These are phyloP conservation scores for Syndactyla subalaris DNA, from an alignment of 2,797 vertebrate species.

Conservation along the genomic window DNA sequence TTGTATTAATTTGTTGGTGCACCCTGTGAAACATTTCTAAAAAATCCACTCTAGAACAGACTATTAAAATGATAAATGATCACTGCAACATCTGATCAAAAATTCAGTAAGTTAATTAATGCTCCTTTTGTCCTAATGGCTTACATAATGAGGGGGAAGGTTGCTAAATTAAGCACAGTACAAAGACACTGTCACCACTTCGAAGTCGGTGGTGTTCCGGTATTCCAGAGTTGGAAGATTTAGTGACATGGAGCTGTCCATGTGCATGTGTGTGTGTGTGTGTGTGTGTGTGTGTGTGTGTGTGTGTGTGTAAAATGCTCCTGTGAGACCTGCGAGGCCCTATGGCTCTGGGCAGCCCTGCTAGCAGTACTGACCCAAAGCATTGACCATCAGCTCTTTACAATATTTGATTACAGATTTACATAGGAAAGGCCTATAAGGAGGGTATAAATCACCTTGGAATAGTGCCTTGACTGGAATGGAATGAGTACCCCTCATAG, in stretches of 20 bases:
- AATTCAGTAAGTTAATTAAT: slow-evolving; percentile 73
- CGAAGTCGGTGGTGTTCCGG: background rate
- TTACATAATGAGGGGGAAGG: slow-evolving; percentile 60
- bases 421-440: slow-evolving; percentile 73
- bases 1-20: slow-evolving; percentile 62
- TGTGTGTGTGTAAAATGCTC: background rate
- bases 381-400: slow-evolving; percentile 74
- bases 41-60: slow-evolving; percentile 35
- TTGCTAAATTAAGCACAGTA: slow-evolving; percentile 60
- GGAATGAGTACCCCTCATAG: slow-evolving; percentile 42
- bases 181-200: slow-evolving; percentile 43
- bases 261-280: too few relatives aligned
- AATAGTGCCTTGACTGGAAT: slow-evolving; percentile 61
- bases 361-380: slow-evolving; percentile 51
- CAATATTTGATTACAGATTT: slow-evolving; percentile 82
- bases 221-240: slow-evolving; percentile 8
- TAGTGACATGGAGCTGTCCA: background rate
- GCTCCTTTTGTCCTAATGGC: slow-evolving; percentile 66
- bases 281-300: background rate
- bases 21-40: slow-evolving; percentile 56
- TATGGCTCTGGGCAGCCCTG: slow-evolving; percentile 42
- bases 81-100: slow-evolving; percentile 67
- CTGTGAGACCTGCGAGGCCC: slow-evolving; percentile 35
- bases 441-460: slow-evolving; percentile 74
- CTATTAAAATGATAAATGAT: slow-evolving; percentile 74